These are phyloP conservation scores for Onchidella celtica DNA, from an alignment of 2,888 invertebrate genomes.

Conservation along the genomic window DNA sequence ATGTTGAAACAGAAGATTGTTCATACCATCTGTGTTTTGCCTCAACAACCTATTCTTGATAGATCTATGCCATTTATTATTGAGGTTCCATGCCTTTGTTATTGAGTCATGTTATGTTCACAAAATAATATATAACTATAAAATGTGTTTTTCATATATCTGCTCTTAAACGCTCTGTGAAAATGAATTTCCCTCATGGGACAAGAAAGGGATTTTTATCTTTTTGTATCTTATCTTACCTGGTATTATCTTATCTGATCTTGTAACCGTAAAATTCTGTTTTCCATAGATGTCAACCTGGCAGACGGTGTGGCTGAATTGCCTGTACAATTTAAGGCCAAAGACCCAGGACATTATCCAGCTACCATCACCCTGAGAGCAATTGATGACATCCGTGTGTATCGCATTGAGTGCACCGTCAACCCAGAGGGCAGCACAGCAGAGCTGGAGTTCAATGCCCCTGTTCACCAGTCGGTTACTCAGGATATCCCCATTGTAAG, in stretches of 20 bases:
- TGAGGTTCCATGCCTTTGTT: too few relatives aligned
- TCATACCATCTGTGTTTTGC: too few relatives aligned
- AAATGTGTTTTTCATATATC: neutral
- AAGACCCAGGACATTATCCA: conserved; percentile 77
- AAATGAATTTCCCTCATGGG: too few relatives aligned
- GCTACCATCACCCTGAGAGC: conserved; percentile 72
- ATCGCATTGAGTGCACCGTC: conserved; percentile 78
- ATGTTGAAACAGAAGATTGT: too few relatives aligned
- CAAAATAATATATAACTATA: too few relatives aligned
- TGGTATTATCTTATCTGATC: too few relatives aligned
- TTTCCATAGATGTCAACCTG: conserved; percentile 55
- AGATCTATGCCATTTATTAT: too few relatives aligned
- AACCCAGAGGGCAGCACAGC: conserved; percentile 76
- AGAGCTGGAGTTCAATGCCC: conserved; percentile 76
- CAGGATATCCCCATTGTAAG: conserved; percentile 80
- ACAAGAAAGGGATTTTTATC: too few relatives aligned
- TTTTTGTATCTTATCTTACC: neutral
- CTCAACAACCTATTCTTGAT: too few relatives aligned
- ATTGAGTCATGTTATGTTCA: too few relatives aligned
- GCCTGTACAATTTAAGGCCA: conserved; percentile 74
- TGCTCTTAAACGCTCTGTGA: neutral
- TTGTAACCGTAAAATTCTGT: too few relatives aligned
- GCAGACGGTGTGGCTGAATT: conserved; percentile 69
- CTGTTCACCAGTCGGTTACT: conserved; percentile 76
- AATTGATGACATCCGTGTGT: conserved; percentile 77